Percentiles rank a stretch among this genome's conserved stretches.
Evolutionary conservation across 1,140 invertebrate genomes (phyloP).

Genomic region (Chironomus striatipennis): DNA sequence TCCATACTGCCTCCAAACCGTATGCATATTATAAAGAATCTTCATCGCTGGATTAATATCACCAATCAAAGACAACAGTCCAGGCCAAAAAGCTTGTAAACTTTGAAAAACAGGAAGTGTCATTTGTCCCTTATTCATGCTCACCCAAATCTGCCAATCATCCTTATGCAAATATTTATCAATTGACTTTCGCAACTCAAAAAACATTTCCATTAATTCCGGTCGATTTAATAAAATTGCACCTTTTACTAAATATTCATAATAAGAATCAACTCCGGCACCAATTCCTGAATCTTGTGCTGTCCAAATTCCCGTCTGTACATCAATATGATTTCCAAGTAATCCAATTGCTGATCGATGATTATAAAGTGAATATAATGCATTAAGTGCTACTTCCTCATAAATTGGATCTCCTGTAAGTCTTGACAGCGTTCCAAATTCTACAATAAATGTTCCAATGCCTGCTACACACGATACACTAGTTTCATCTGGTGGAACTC

Average conservation of each 20-base stretch:
- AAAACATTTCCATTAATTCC: constrained; percentile 85
- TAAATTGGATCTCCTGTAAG: constrained; percentile 92
- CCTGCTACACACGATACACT: constrained; percentile 92
- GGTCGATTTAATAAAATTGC: constrained; percentile 71
- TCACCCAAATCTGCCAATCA: constrained; percentile 95
- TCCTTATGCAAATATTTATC: constrained; percentile 85
- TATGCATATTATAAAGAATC: constrained; percentile 91
- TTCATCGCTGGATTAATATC: constrained; percentile 84
- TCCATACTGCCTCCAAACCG: constrained; percentile 92
- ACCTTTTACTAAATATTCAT: constrained; percentile 97
- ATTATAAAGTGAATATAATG: constrained; percentile 80
- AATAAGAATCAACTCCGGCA: constrained; percentile 96
- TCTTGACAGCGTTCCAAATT: constrained; percentile 91
- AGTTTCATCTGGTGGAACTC: constrained; percentile 91
- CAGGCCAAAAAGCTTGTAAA: constrained; percentile 97
- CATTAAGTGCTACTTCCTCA: constrained; percentile 89
- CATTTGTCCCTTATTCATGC: constrained; percentile 90
- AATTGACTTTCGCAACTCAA: constrained; percentile 70
- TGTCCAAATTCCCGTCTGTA: constrained; percentile 91
- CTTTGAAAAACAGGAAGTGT: constrained; percentile 97
- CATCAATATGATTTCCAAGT: constrained; percentile 95
- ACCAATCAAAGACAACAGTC: constrained; percentile 82
- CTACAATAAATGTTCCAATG: constrained; percentile 93
- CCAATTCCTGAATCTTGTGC: constrained; percentile 89
- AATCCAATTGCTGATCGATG: constrained; percentile 81